Base-by-base conservation (phyloP, 64 coral and sea anemone genomes). In the Trachythela sp. region DNA sequence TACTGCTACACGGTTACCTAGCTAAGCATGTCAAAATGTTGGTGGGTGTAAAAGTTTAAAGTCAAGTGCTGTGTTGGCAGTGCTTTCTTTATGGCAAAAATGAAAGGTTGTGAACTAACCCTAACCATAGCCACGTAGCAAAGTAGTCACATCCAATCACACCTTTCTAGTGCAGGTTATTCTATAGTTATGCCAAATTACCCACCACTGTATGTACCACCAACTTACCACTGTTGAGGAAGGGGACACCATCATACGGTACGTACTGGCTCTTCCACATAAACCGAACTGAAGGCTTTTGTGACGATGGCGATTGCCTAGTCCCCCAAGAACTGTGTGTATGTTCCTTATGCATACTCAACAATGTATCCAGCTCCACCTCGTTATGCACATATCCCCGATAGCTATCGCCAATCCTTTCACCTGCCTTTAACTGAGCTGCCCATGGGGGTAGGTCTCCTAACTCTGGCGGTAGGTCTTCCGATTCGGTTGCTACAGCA, bases 241-340 rank as follows among this genome's bases (percentile, higher is more conserved):
- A 99, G 2, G 96, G 96, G 71, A 99, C 92, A 15, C 96, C 96
- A 91, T 99, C 96, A 49, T 95, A 99, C 2, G 96, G 96, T 10
- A 99, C 96, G 80, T 99, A 99, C 31, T 99, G 96, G 0, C 93
- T 94, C 26, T 94, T 91, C 96, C 96, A 99, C 96, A 99, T 99
- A 0, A 99, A 88, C 29, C 96, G 87, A 49, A 99, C 94, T 0
- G 96, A 99, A 30, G 96, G 96, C 87, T 99, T 99, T 34, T 93
- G 93, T 9, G 96, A 99, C 20, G 96, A 99, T 30, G 96, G 96
- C 0, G 96, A 99, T 34, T 99, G 96, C 2, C 96, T 92, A 0
- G 96, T 99, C 0, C 96, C 96, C 96, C 96, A 99, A 51, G 93
- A 94, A 35, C 93, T 99, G 36, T 90, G 94, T 14, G 96, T 99